Evolutionary conservation across 1,140 invertebrate species (phyloP), one percentile per base, ranked within the genome.

Genomic region (Drosophila willistoni): DNA sequence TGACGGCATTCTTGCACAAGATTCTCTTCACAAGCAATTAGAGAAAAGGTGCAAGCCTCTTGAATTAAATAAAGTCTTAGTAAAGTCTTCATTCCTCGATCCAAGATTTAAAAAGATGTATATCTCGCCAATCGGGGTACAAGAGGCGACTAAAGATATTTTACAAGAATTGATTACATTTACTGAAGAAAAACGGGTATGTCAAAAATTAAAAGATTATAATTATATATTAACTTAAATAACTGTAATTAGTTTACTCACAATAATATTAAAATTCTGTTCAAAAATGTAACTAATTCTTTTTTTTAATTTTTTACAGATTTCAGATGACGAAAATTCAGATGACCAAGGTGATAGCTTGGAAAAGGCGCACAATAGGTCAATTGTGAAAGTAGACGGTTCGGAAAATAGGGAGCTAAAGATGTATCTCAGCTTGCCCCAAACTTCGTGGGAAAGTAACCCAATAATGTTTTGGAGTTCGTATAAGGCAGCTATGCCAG

Each of bases 21-120:
- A 14, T 13, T 13, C 25, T 64, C 62, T 64, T 12, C 62, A 19
- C 14, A 64, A 51, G 33, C 25, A 14, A 63, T 64, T 19, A 3
- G 62, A 55, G 54, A 9, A 56, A 3, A 22, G 64, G 9, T 55
- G 33, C 36, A 39, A 55, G 10, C n/a, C 63, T 13, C 22, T 44
- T 13, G 41, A 57, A 54, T 29, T 41, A 14, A 63, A 42, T 33
- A 64, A 56, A 41, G 34, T 34, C 3, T 36, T 63, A 13, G 44
- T 42, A 19, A 47, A 55, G 59, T 39, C 47, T 17, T 36, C 56
- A 2, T 14, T 69, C 33, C 17, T 70, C 0, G 44, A 54, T 19
- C 44, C 62, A 54, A 14, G 62, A 2, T 54, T 55, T 25, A 55
- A 64, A 36, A 64, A 64, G n/a, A 33, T 41, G 54, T 55, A 65